phyloP scores from a whole-genome alignment of 2,113 vertebrate species.

The Coracopsis vasa region DNA sequence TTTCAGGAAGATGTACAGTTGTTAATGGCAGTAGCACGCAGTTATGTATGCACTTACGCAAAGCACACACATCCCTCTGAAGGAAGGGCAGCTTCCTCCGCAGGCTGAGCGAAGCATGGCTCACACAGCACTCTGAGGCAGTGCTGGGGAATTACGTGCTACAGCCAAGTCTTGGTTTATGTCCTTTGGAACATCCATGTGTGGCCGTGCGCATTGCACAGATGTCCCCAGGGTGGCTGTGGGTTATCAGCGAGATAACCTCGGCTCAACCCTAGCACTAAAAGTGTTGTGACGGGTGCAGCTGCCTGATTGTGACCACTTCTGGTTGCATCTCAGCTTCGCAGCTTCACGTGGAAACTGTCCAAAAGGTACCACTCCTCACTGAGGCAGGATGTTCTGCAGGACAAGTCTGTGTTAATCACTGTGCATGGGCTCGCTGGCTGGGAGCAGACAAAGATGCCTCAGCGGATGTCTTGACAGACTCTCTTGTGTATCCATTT shows the following conservation, averaged over 20 bases:
- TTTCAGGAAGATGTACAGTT: background rate
- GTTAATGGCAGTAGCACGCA: background rate
- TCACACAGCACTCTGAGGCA: background rate
- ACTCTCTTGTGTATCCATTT: background rate
- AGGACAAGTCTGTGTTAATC: background rate
- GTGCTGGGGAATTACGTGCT: background rate
- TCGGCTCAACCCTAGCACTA: background rate
- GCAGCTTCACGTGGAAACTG: background rate
- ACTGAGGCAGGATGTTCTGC: accelerated
- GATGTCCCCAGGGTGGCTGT: accelerated
- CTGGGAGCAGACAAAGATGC: background rate
- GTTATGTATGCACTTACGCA: background rate
- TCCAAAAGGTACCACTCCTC: background rate
- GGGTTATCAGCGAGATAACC: constrained; percentile 33
- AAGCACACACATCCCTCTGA: background rate
- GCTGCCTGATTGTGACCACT: background rate
- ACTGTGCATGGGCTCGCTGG: background rate
- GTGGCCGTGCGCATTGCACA: background rate
- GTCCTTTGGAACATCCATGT: background rate
- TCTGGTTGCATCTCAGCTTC: background rate
- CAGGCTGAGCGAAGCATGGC: background rate
- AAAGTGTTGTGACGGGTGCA: accelerated
- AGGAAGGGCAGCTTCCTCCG: background rate
- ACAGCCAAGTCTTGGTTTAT: background rate
- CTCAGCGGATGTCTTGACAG: background rate